Evolutionary conservation across 2,888 invertebrate genomes (phyloP), one percentile per base, ranked within the genome.

Genomic region (Polia nebulosa): DNA sequence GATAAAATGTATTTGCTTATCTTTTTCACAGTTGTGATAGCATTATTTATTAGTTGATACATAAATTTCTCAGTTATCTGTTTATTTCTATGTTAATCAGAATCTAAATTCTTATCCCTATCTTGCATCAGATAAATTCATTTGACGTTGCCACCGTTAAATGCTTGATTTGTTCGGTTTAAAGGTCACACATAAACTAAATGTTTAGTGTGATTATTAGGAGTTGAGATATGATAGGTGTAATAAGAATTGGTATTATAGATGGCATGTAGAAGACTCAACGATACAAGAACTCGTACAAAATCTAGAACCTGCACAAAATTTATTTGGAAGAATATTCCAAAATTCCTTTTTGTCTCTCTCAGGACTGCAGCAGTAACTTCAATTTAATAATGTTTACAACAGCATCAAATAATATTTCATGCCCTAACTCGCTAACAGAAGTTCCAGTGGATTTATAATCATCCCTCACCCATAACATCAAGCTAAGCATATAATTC

Each of bases 131-230:
- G 3, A 51, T 65, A n/a, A n/a, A 78, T 74, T 76, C 67, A 79
- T 78, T 67, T 44, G 67, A 75, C 75, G 56, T 59, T 66, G 80
- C 80, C 72, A 80, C 82, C 41, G 82, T 79, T 68, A 82, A 72
- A 63, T 71, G 60, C 80, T 55, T 51, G 67, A 66, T 61, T 58
- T 55, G 51, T 65, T 44, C 13, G 34, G 63, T 36, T 52, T 58
- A 80, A 72, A 80, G 76, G 80, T 82, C 68, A 29, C 17, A n/a
- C 45, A 56, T 68, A 63, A 82, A 75, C 51, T 82, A 51, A 61
- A 71, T 56, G 41, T 41, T 76, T 45, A 32, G 11, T 60, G 11
- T 41, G 22, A 11, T 32, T 51, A 56, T 56, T 45, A 39, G 1
- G 22, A 32, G 8, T 69, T 49, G 8, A 41, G 20, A 41, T 20